A percentile compares a stretch with the other conserved stretches of the same genome.
Conservation (phyloP, 2,113 vertebrate species). For the Meriones unguiculatus region DNA sequence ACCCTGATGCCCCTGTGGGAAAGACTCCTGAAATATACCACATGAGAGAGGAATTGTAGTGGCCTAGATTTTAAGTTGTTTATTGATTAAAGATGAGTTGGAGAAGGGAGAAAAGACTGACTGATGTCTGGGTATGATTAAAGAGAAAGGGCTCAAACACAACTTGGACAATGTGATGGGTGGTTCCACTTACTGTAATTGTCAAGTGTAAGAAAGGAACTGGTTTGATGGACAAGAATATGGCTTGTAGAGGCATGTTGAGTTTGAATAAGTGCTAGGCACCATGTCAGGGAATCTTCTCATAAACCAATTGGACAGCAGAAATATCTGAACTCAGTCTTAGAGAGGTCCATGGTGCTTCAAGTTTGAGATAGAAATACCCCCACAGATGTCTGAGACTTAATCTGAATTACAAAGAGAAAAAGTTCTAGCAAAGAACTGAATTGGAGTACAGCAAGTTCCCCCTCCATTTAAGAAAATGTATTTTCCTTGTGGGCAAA, state of each 20-base stretch:
- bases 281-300: background rate
- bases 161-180: background rate
- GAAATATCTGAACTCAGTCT: background rate
- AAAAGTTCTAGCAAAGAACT: background rate
- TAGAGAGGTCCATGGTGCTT: background rate
- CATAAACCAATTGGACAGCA: background rate
- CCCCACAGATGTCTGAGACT: background rate
- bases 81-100: background rate
- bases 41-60: background rate
- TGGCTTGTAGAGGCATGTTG: background rate
- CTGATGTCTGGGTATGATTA: background rate
- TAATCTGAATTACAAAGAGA: conserved; percentile 14
- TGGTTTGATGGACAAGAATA: background rate
- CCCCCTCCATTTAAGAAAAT: background rate
- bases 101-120: background rate
- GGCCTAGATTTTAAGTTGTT: background rate
- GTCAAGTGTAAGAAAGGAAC: background rate
- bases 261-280: background rate
- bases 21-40: background rate
- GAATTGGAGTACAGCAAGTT: background rate
- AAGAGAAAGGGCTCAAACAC: background rate
- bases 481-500: background rate
- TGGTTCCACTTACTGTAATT: background rate
- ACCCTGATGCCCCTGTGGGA: background rate
- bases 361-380: background rate